These are phyloP conservation scores for Hypselothyrea guttata DNA, from an alignment of 2,888 invertebrate species.

Conservation along the genomic window DNA sequence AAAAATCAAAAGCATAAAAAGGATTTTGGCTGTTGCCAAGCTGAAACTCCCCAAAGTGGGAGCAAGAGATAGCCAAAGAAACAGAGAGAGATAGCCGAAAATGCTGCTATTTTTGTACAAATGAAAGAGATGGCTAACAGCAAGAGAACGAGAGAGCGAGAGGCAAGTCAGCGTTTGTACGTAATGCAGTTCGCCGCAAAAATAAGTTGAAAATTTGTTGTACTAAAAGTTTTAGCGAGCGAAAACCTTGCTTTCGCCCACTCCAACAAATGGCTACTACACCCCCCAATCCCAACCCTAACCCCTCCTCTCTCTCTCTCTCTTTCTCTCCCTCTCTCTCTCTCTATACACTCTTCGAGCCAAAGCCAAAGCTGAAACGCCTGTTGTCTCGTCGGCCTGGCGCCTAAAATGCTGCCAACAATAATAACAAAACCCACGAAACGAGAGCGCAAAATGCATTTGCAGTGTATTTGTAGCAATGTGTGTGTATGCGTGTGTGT, in stretches of 20 bases:
- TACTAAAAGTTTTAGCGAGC: conserved; percentile 63
- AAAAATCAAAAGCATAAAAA: conserved; percentile 79
- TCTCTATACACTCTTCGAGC: conserved; percentile 4
- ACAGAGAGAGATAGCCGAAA: conserved; percentile 39
- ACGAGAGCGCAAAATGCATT: conserved; percentile 59
- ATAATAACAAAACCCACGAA: conserved; percentile 75
- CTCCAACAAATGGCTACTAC: conserved; percentile 10
- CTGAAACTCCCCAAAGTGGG: conserved; percentile 54
- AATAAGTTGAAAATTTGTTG: conserved; percentile 61
- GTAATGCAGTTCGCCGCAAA: conserved; percentile 63
- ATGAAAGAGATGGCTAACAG: background rate
- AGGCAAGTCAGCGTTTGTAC: conserved; percentile 39
- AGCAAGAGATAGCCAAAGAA: background rate
- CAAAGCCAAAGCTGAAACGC: conserved; percentile 61
- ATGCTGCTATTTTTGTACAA: conserved; percentile 66
- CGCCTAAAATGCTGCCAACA: conserved; percentile 76
- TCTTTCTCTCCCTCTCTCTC: no score
- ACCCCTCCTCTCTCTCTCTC: background rate
- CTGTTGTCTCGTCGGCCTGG: conserved; percentile 77
- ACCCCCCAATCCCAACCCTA: background rate
- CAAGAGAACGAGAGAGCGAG: background rate
- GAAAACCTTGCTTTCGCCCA: conserved; percentile 61
- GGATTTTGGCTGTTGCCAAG: conserved; percentile 75
- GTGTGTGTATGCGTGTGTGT: conserved; percentile 5
- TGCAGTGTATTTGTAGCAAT: conserved; percentile 20